Percentiles rank a stretch among this genome's conserved stretches.
Evolutionary conservation across 2,797 vertebrate genomes (phyloP).

Genomic region (Acanthopagrus latus): DNA sequence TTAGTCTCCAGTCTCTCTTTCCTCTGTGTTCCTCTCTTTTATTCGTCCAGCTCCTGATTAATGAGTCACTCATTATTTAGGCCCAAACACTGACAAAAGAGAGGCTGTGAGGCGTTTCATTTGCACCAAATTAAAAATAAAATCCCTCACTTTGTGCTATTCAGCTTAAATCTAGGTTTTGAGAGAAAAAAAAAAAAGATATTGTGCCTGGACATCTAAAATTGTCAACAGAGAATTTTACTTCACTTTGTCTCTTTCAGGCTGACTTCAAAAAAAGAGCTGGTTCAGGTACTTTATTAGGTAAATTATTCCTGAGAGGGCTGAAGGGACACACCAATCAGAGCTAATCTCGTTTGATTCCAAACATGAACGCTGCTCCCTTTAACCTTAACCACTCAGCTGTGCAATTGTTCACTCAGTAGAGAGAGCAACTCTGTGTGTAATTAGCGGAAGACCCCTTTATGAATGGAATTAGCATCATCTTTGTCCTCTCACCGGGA

Average conservation of each 20-base stretch:
- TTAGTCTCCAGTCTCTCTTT: constrained; percentile 25
- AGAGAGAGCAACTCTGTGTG: constrained; percentile 71
- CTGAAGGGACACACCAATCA: constrained; percentile 74
- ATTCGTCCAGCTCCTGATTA: constrained; percentile 24
- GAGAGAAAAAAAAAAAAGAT: background rate
- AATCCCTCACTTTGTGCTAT: constrained; percentile 25
- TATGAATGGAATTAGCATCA: constrained; percentile 83
- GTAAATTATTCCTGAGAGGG: constrained; percentile 71
- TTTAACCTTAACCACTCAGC: constrained; percentile 81
- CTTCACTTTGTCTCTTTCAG: constrained; percentile 12
- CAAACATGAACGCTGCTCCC: constrained; percentile 73
- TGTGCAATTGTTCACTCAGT: constrained; percentile 77
- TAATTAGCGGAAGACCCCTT: constrained; percentile 82
- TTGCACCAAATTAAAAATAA: constrained; percentile 37
- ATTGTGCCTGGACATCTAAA: constrained; percentile 16
- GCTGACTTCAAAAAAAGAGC: constrained; percentile 15
- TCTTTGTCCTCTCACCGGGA: constrained; percentile 80
- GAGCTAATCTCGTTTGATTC: constrained; percentile 77
- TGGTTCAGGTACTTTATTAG: constrained; percentile 70
- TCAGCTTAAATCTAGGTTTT: constrained; percentile 17
- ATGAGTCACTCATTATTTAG: constrained; percentile 44
- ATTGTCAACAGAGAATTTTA: constrained; percentile 26
- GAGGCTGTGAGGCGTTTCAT: constrained; percentile 28
- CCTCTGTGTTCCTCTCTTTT: constrained; percentile 22
- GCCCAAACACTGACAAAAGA: constrained; percentile 42